Evolutionary conservation across 2,113 vertebrate species (phyloP), one percentile per base, ranked within the genome.

Genomic region (Phycodurus eques): DNA sequence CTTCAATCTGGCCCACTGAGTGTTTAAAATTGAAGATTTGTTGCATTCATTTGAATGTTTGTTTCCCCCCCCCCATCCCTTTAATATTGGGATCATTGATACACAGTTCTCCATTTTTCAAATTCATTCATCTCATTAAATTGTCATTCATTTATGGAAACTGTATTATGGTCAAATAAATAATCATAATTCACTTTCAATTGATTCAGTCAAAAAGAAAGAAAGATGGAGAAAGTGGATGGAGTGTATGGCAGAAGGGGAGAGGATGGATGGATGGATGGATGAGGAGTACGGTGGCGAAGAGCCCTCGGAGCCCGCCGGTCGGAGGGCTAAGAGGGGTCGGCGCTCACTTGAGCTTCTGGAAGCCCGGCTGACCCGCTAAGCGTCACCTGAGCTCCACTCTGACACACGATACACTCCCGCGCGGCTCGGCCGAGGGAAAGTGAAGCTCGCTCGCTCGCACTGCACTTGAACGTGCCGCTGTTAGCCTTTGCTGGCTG

Each of bases 341-440:
- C 78, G 72, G 75, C 78, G 82, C 80, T 88, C 87, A 84, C 83
- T 81, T 84, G 76, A 66, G 69, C 71, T 68, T 72, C 89, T 90
- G 87, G 84, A 89, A 83, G 82, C 85, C 46, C 73, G 78, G 49
- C 87, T 79, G 81, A 85, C 86, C 85, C 82, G 85, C 82, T 83
- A 80, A 81, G 80, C 81, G 44, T 76, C 90, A 92, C 90, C 91
- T 91, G 90, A 88, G 87, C 90, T 89, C 84, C 83, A 71, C 86
- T 84, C 71, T 86, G 90, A 92, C 87, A 92, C 82, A 87, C 80
- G 90, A 92, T 90, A 90, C 85, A 90, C 91, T 92, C 87, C 79
- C 80, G 87, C 81, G 74, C 80, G 86, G 20, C 17, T 2, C 78
- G 67, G 80, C 71, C 73, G 1, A 27, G 27, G 27, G 27, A 57